Conservation (phyloP, 2,888 invertebrate species). For the Eupelmus urozonus region DNA sequence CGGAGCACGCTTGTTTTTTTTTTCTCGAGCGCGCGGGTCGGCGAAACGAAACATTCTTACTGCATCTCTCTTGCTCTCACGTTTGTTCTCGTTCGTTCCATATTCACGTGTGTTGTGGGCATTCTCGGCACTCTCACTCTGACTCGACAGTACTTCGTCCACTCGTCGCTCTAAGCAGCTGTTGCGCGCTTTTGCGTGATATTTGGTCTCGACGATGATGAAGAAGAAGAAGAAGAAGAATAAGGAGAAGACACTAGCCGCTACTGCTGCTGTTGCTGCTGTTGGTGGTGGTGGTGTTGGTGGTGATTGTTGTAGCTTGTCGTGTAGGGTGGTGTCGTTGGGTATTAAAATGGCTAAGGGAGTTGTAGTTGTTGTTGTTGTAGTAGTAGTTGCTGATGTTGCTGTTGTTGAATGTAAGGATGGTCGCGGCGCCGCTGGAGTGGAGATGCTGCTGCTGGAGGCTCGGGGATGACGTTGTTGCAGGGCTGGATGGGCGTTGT, state of each 20-base stretch:
- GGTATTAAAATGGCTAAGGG: constrained; percentile 67
- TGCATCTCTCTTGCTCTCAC: constrained; percentile 51
- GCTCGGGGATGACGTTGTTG: constrained; percentile 62
- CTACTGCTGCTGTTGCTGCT: constrained; percentile 26
- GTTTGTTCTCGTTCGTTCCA: constrained; percentile 54
- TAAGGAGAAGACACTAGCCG: constrained; percentile 41
- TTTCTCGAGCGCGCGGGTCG: constrained; percentile 50
- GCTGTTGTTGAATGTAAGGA: constrained; percentile 68
- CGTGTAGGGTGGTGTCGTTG: constrained; percentile 3
- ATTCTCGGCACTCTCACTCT: constrained; percentile 56
- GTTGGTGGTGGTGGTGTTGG: constrained; percentile 28
- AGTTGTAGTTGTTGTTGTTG: constrained; percentile 67
- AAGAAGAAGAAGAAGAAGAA: constrained; percentile 31
- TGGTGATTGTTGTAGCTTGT: constrained; percentile 54
- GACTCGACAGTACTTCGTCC: constrained; percentile 56
- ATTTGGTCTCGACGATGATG: constrained; percentile 50
- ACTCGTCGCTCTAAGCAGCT: constrained; percentile 51
- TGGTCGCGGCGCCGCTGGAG: constrained; percentile 51
- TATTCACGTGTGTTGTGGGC: constrained; percentile 44
- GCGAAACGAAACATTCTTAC: constrained; percentile 43
- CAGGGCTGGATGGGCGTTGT: constrained; percentile 59
- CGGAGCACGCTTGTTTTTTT: constrained; percentile 55
- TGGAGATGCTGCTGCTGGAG: constrained; percentile 60
- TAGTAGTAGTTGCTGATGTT: constrained; percentile 66
- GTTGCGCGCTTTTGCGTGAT: constrained; percentile 35